Percentiles rank a stretch among this genome's conserved stretches.
Evolutionary conservation across 1,140 invertebrate genomes (phyloP).

Genomic region (Phymastichus coffea): DNA sequence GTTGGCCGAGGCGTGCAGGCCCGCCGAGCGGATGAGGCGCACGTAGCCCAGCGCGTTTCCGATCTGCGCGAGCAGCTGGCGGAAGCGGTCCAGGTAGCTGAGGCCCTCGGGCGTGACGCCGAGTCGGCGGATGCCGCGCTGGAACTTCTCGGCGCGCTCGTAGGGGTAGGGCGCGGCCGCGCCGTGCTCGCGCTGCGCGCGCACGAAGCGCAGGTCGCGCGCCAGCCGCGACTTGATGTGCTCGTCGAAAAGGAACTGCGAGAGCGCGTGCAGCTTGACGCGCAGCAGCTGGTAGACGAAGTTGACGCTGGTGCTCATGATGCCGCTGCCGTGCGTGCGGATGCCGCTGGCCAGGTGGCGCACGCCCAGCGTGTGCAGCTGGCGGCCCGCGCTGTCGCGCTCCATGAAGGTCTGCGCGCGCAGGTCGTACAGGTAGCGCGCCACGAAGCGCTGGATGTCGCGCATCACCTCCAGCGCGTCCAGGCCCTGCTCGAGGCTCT

Average conservation of each 20-base stretch:
- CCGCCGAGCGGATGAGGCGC: slow-evolving; percentile 89
- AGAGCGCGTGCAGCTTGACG: slow-evolving; percentile 93
- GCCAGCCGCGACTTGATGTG: slow-evolving; percentile 94
- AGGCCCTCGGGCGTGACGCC: slow-evolving; percentile 80
- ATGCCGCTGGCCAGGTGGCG: slow-evolving; percentile 96
- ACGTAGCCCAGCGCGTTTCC: slow-evolving; percentile 98
- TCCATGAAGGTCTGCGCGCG: slow-evolving; percentile 98
- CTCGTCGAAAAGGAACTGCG: slow-evolving; percentile 97
- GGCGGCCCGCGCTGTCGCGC: slow-evolving; percentile 87
- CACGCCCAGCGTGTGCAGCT: slow-evolving; percentile 95
- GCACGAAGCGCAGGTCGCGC: slow-evolving; percentile 77
- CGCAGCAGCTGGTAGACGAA: slow-evolving; percentile 96
- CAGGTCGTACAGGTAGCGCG: slow-evolving; percentile 92
- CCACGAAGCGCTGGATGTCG: slow-evolving; percentile 94
- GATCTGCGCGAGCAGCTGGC: slow-evolving; percentile 89
- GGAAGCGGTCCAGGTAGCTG: slow-evolving; percentile 91
- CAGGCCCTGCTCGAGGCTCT: slow-evolving; percentile 95
- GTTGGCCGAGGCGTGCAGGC: slow-evolving; percentile 87
- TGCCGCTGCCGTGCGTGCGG: slow-evolving; percentile 94
- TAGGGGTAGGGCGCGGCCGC: slow-evolving; percentile 63
- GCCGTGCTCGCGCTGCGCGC: slow-evolving; percentile 50
- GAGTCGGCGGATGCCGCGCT: slow-evolving; percentile 86
- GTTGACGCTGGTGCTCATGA: slow-evolving; percentile 97
- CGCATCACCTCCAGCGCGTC: slow-evolving; percentile 98
- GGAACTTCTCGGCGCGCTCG: slow-evolving; percentile 93